These are phyloP conservation scores for Lophura nycthemera DNA, from an alignment of 2,113 vertebrate genomes.

Conservation along the genomic window DNA sequence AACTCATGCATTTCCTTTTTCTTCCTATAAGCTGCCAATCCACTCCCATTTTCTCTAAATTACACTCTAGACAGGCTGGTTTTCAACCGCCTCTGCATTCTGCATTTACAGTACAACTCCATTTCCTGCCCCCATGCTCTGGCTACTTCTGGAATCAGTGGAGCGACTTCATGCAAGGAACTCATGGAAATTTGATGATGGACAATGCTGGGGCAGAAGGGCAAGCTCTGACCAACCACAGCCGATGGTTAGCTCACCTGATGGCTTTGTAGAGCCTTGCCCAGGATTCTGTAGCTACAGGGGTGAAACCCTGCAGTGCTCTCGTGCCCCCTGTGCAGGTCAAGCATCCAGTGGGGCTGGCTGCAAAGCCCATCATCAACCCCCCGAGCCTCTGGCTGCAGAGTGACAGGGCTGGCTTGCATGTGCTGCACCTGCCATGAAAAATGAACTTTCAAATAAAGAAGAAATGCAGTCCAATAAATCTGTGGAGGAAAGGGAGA, in stretches of 20 bases:
- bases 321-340: neutral
- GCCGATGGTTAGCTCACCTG: neutral
- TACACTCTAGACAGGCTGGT: accelerated
- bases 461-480: neutral
- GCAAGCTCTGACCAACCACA: neutral
- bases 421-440: neutral
- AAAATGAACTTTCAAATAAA: neutral
- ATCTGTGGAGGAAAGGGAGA: neutral
- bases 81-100: neutral
- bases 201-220: neutral
- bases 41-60: neutral
- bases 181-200: neutral
- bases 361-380: neutral
- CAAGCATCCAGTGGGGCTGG: neutral
- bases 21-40: neutral
- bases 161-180: neutral
- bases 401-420: neutral
- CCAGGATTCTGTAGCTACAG: neutral
- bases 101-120: neutral
- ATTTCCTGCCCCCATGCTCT: neutral
- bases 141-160: neutral
- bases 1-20: neutral
- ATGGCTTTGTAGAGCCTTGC: neutral
- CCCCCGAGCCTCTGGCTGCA: accelerated
- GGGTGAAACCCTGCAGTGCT: accelerated